A percentile compares a stretch with the other conserved stretches of the same genome.
Conservation (phyloP, 2,888 invertebrate species). For the Camponotus fellah region DNA sequence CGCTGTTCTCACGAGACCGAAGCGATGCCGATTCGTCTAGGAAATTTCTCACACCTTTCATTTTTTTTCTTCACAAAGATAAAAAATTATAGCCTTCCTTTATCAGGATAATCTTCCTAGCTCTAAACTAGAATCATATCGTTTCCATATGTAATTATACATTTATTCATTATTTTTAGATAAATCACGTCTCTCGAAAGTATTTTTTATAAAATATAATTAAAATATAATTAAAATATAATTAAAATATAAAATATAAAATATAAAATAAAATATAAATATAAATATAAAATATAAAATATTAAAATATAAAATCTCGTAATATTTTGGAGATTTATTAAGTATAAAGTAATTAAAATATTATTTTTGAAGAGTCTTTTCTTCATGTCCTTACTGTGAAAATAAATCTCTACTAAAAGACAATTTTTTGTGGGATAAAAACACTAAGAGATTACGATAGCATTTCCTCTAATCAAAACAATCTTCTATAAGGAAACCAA, state of each 20-base stretch:
- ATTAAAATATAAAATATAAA: no score
- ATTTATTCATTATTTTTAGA: neutral
- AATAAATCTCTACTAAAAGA: neutral
- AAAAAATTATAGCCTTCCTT: neutral
- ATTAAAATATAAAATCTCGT: neutral
- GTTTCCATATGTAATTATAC: neutral
- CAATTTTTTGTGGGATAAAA: neutral
- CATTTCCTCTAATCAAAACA: conserved; percentile 1
- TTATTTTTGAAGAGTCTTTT: neutral
- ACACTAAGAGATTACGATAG: neutral
- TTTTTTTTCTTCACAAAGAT: neutral
- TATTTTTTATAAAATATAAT: neutral
- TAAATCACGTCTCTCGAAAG: neutral
- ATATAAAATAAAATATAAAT: no score
- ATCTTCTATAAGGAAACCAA: neutral
- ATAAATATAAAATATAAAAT: no score
- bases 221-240: neutral
- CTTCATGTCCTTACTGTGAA: neutral
- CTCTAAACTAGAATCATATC: neutral
- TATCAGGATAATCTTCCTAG: neutral
- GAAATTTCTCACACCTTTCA: neutral
- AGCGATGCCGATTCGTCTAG: neutral
- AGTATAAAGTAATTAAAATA: neutral
- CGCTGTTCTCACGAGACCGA: neutral
- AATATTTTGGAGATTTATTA: neutral